Evolutionary conservation across 2,113 vertebrate species (phyloP).

Genomic region (Craseonycteris thonglongyai): DNA sequence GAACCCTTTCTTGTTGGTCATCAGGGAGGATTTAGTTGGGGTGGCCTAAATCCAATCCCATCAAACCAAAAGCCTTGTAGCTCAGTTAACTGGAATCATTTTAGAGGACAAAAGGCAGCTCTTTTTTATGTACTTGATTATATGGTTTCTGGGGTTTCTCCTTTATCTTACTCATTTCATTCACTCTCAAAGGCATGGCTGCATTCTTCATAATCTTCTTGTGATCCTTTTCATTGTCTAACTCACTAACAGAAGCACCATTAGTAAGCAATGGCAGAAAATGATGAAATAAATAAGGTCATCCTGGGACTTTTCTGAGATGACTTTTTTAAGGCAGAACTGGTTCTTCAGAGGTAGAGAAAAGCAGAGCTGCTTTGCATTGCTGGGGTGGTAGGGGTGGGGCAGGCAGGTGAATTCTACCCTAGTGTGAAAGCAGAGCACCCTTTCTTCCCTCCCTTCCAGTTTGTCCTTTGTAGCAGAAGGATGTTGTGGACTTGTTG

Average conservation of each 20-base stretch:
- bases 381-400: neutral
- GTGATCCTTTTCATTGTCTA: constrained; percentile 12
- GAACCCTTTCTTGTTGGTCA: neutral
- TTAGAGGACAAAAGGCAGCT: neutral
- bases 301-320: neutral
- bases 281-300: constrained; percentile 15
- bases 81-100: neutral
- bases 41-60: neutral
- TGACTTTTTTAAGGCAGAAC: neutral
- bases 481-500: neutral
- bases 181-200: neutral
- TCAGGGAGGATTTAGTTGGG: neutral
- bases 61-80: neutral
- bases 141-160: neutral
- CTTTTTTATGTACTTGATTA: neutral
- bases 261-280: constrained; percentile 33
- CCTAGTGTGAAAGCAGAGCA: neutral
- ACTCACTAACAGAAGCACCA: neutral
- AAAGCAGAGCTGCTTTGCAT: neutral
- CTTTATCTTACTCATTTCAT: neutral
- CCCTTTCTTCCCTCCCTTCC: neutral
- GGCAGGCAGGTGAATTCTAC: neutral
- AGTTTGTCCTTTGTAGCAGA: neutral
- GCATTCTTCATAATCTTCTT: neutral
- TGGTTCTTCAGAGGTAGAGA: neutral